Conservation (phyloP, 1,140 invertebrate species). For the Lepidostoma basale region DNA sequence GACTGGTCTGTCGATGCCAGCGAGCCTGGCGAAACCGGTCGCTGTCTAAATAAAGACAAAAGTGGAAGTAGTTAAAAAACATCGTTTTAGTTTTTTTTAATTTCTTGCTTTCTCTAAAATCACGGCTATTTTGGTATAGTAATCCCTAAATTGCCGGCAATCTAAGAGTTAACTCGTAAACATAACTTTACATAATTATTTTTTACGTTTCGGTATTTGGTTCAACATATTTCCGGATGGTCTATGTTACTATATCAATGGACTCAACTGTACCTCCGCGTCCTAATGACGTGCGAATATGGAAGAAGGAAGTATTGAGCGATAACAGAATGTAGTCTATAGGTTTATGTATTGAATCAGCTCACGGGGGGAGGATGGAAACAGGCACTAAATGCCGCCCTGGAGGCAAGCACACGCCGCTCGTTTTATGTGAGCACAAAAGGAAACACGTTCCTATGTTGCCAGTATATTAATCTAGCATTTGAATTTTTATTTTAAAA, state of each 20-base stretch:
- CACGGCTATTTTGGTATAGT: neutral
- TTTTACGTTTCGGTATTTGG: no score
- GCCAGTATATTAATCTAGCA: neutral
- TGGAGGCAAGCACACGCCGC: neutral
- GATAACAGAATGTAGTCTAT: slow-evolving; percentile 4
- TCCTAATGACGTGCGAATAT: neutral
- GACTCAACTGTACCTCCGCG: neutral
- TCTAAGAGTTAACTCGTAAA: neutral
- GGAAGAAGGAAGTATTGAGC: neutral
- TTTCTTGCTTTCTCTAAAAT: no score
- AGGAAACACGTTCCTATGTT: neutral
- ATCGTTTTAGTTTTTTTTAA: no score
- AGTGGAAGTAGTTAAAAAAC: no score
- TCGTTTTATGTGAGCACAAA: neutral
- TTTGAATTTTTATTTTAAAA: neutral
- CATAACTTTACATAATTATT: neutral
- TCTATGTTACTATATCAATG: neutral
- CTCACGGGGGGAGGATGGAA: no score
- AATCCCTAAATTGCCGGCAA: neutral
- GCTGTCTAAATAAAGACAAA: no score
- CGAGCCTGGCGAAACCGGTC: no score
- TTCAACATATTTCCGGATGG: no score
- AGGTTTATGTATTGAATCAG: slow-evolving; percentile 5
- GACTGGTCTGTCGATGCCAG: no score
- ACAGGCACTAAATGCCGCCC: neutral